These are phyloP conservation scores for Argya squamiceps DNA, from an alignment of 2,797 vertebrate species.

Conservation along the genomic window DNA sequence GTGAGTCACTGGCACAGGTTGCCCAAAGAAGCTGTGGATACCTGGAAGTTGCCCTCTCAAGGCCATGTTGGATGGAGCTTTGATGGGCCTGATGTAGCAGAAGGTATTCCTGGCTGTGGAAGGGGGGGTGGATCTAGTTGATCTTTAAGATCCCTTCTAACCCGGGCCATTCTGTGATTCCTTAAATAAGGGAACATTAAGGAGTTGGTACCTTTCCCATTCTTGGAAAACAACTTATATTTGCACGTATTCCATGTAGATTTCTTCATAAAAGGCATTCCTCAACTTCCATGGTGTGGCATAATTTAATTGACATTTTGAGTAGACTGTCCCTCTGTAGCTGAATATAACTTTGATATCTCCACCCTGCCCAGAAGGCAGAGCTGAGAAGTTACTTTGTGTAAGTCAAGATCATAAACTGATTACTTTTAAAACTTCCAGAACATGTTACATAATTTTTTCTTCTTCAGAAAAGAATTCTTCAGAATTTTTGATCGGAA, in stretches of 20 bases:
- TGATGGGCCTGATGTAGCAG: background rate
- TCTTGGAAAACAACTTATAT: background rate
- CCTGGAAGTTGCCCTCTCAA: background rate
- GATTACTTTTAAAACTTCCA: background rate
- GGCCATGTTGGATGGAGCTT: background rate
- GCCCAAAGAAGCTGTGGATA: background rate
- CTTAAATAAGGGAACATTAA: background rate
- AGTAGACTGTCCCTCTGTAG: background rate
- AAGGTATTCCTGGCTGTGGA: background rate
- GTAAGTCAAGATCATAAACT: background rate
- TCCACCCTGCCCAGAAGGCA: background rate
- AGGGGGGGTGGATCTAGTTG: background rate
- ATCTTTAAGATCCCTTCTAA: background rate
- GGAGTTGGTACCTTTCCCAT: background rate
- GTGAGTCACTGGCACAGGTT: background rate
- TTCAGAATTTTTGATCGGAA: background rate
- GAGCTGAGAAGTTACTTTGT: background rate
- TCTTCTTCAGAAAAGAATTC: background rate
- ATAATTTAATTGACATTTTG: background rate
- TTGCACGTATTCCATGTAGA: background rate
- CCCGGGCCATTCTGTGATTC: background rate
- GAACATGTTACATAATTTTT: background rate
- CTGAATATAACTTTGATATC: background rate
- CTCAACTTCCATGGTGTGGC: background rate
- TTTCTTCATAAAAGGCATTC: background rate